These are phyloP conservation scores for Balanococcus diminutus DNA, from an alignment of 2,888 invertebrate genomes.

Conservation along the genomic window DNA sequence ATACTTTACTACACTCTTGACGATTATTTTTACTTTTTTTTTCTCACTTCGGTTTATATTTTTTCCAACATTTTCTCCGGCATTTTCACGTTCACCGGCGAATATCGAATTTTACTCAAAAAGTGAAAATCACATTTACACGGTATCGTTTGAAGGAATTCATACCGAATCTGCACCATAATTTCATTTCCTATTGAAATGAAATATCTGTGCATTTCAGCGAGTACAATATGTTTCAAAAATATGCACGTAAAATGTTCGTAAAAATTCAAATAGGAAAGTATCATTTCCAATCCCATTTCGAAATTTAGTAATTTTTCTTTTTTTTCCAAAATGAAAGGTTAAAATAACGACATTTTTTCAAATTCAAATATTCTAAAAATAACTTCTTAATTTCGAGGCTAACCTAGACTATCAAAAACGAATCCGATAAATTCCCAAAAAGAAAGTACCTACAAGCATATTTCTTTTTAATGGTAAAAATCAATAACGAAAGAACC, in stretches of 20 bases:
- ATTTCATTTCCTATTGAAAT: background rate
- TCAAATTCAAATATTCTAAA: no score
- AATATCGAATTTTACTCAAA: conserved; percentile 15
- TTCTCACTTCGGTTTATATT: background rate
- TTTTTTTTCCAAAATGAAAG: no score
- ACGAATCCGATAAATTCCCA: background rate
- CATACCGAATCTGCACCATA: background rate
- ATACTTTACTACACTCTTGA: conserved; percentile 34
- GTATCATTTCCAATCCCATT: no score
- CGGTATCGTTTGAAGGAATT: background rate
- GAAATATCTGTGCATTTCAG: background rate
- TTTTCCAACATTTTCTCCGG: background rate
- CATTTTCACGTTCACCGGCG: background rate
- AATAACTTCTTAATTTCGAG: background rate
- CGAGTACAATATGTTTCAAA: background rate
- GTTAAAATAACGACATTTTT: no score
- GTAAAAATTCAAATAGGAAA: no score
- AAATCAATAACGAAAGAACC: background rate
- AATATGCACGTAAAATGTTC: background rate
- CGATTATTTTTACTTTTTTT: conserved; percentile 35
- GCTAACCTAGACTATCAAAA: background rate
- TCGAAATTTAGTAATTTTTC: no score
- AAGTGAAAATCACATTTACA: background rate
- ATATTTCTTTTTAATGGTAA: background rate
- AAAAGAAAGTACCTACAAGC: no score